Percentiles rank a stretch among this genome's conserved stretches.
Evolutionary conservation across 2,113 vertebrate genomes (phyloP).

Genomic region (Pteruthius melanotis): DNA sequence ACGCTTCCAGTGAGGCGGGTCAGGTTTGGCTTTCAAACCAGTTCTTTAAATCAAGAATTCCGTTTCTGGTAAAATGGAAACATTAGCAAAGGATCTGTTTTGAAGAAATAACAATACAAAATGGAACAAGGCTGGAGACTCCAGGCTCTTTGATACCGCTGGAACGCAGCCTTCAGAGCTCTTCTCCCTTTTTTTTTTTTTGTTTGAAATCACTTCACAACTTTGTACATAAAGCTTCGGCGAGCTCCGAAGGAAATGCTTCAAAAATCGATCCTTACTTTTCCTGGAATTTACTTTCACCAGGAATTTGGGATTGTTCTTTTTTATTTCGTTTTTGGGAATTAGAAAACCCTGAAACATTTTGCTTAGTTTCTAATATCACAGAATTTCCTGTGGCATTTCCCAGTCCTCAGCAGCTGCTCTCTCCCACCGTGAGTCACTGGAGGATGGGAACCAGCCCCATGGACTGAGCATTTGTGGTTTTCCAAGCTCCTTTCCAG

Average conservation of each 20-base stretch:
- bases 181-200: neutral
- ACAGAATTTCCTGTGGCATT: neutral
- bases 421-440: neutral
- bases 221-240: neutral
- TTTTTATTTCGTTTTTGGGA: neutral
- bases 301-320: neutral
- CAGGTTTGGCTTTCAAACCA: slow-evolving; percentile 1
- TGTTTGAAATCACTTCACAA: slow-evolving; percentile 18
- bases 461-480: accelerated
- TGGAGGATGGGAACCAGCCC: accelerated
- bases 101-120: neutral
- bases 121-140: neutral
- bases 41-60: slow-evolving; percentile 2
- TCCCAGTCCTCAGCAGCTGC: neutral
- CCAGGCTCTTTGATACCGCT: neutral
- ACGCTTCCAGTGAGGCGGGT: neutral
- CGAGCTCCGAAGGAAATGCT: neutral
- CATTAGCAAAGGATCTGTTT: slow-evolving; percentile 3
- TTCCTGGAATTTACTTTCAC: neutral
- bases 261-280: neutral
- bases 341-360: neutral
- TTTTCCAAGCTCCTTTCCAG: neutral
- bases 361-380: neutral
- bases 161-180: neutral
- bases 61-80: neutral